phyloP scores from a whole-genome alignment of 2,113 vertebrate genomes.

The Sciurus niger region DNA sequence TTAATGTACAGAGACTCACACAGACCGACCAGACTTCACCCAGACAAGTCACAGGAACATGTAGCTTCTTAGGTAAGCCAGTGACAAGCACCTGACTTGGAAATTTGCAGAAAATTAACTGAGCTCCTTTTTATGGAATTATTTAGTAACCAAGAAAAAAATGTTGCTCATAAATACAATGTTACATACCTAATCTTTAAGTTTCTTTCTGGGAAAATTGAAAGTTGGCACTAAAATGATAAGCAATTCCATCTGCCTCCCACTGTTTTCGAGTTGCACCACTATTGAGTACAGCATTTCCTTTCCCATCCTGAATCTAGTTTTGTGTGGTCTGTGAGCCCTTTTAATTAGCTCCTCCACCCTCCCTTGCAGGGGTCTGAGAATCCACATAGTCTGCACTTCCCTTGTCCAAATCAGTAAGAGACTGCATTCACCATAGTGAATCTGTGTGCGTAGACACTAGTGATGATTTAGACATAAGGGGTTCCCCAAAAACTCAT shows the following conservation, averaged over 20 bases:
- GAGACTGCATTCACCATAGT: neutral
- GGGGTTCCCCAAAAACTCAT: no score
- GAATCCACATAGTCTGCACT: neutral
- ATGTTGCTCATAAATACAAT: neutral
- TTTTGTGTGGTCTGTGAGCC: neutral
- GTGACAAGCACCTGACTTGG: neutral
- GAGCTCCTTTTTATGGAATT: neutral
- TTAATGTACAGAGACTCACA: neutral
- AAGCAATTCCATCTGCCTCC: neutral
- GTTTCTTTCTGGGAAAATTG: neutral
- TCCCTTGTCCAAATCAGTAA: neutral
- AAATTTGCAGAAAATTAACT: neutral
- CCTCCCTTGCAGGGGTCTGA: neutral
- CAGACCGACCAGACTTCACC: neutral
- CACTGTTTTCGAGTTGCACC: neutral
- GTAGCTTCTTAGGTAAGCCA: neutral
- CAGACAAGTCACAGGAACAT: no score
- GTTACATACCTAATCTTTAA: neutral
- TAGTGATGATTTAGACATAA: no score
- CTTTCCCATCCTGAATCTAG: neutral
- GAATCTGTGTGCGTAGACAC: neutral
- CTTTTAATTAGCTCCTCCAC: neutral
- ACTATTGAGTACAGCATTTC: neutral
- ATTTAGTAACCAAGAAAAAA: neutral
- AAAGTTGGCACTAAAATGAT: constrained; percentile 7